A percentile compares a stretch with the other conserved stretches of the same genome.
Evolutionary conservation across 2,888 invertebrate genomes (phyloP).

Genomic region (Andrena fulva): DNA sequence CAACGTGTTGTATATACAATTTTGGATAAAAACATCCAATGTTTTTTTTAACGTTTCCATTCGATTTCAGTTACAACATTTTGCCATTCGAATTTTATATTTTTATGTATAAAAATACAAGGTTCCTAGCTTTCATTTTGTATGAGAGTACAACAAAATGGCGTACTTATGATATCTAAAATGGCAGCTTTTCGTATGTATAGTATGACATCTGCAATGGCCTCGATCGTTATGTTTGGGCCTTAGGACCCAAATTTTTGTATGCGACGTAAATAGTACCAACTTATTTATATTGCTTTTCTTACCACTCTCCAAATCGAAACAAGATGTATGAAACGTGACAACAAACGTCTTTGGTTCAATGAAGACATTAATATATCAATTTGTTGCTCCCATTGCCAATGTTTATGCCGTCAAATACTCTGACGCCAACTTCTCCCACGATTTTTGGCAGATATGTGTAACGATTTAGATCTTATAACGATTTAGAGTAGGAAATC

Average conservation of each 20-base stretch:
- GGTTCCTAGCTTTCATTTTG: constrained; percentile 34
- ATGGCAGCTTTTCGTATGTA: constrained; percentile 59
- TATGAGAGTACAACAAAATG: constrained; percentile 65
- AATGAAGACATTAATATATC: background rate
- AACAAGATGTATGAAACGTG: background rate
- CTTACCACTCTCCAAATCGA: background rate
- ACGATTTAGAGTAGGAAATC: constrained; percentile 41
- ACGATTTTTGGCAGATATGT: constrained; percentile 11
- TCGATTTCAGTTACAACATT: background rate
- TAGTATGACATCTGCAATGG: constrained; percentile 25
- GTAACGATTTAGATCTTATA: constrained; percentile 32
- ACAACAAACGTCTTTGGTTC: background rate
- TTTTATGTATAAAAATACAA: constrained; percentile 8
- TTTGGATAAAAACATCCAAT: background rate
- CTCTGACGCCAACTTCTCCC: background rate
- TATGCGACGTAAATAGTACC: background rate
- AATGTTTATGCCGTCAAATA: background rate
- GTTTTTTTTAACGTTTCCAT: background rate
- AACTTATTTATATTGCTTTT: background rate
- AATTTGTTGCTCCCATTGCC: background rate
- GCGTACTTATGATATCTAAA: constrained; percentile 63
- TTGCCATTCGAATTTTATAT: background rate
- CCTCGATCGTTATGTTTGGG: constrained; percentile 48
- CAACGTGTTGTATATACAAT: background rate
- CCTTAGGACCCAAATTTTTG: constrained; percentile 54